Evolutionary conservation across 2,113 vertebrate species (phyloP).

Genomic region (Odobenus rosmarus): DNA sequence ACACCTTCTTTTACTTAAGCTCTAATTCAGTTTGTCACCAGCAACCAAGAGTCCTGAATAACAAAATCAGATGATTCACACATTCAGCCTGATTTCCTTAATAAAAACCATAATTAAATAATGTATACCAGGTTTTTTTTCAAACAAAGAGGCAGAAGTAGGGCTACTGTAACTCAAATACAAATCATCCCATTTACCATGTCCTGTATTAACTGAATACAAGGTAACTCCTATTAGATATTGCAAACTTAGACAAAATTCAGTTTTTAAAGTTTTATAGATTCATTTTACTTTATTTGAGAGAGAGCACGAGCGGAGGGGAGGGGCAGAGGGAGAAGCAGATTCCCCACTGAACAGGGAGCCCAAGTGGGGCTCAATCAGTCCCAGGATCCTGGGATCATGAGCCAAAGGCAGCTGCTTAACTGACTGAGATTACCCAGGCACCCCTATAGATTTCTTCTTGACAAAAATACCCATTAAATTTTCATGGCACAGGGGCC

Average conservation of each 20-base stretch:
- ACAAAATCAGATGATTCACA: constrained; percentile 16
- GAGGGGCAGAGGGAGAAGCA: not conserved
- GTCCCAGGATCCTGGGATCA: not conserved
- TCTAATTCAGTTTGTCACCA: constrained; percentile 1
- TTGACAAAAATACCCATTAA: constrained; percentile 46
- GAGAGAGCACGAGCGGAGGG: not conserved
- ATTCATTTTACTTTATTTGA: not conserved
- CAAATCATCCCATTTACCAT: constrained; percentile 28
- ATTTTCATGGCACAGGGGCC: not conserved
- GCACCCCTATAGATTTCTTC: not conserved
- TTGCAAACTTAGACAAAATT: not conserved
- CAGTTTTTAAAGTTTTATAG: not conserved
- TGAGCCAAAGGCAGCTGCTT: not conserved
- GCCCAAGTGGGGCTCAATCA: not conserved
- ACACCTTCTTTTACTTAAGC: not conserved
- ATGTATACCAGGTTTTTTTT: not conserved
- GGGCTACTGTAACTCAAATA: constrained; percentile 3
- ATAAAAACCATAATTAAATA: not conserved
- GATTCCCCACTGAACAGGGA: not conserved
- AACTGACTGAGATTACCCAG: not conserved
- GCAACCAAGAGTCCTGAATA: constrained; percentile 31
- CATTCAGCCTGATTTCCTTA: not conserved
- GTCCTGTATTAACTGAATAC: constrained; percentile 26
- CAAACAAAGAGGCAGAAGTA: not conserved
- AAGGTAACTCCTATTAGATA: not conserved